Percentiles rank a stretch among this genome's conserved stretches.
Evolutionary conservation across 2,113 vertebrate genomes (phyloP).

Genomic region (Willisornis vidua): DNA sequence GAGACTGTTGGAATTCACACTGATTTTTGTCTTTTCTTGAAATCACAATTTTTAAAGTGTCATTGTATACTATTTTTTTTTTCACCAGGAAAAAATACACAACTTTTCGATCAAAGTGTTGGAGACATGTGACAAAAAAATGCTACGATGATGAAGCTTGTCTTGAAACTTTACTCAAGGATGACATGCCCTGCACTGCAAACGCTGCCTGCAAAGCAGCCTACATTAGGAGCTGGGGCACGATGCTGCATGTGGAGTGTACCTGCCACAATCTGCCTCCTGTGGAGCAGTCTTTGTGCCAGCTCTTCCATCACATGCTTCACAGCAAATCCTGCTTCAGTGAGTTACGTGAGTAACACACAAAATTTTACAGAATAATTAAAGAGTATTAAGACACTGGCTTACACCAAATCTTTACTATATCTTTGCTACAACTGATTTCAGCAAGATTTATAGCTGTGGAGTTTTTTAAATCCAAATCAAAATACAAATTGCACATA

Average conservation of each 20-base stretch:
- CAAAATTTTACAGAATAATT: neutral
- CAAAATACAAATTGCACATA: neutral
- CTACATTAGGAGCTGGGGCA: conserved; percentile 82
- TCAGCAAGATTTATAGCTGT: neutral
- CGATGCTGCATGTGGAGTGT: conserved; percentile 78
- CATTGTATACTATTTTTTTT: neutral
- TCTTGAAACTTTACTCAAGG: conserved; percentile 70
- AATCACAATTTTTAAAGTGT: neutral
- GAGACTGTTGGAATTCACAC: neutral
- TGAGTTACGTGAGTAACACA: conserved; percentile 63
- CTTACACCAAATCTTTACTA: neutral
- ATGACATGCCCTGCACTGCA: conserved; percentile 73
- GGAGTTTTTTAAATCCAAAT: neutral
- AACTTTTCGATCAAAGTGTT: conserved; percentile 80
- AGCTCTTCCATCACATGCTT: conserved; percentile 78
- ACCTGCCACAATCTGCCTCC: conserved; percentile 71
- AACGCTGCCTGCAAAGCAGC: conserved; percentile 82
- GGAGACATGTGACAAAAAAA: conserved; percentile 65
- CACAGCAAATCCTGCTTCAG: conserved; percentile 84
- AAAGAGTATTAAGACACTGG: neutral
- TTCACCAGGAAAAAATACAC: conserved; percentile 73
- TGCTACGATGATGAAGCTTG: conserved; percentile 73
- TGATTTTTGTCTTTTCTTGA: neutral
- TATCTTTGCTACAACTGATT: neutral
- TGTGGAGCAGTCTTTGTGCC: conserved; percentile 71